phyloP scores from a whole-genome alignment of 2,113 vertebrate genomes.

The Tauraco erythrolophus region DNA sequence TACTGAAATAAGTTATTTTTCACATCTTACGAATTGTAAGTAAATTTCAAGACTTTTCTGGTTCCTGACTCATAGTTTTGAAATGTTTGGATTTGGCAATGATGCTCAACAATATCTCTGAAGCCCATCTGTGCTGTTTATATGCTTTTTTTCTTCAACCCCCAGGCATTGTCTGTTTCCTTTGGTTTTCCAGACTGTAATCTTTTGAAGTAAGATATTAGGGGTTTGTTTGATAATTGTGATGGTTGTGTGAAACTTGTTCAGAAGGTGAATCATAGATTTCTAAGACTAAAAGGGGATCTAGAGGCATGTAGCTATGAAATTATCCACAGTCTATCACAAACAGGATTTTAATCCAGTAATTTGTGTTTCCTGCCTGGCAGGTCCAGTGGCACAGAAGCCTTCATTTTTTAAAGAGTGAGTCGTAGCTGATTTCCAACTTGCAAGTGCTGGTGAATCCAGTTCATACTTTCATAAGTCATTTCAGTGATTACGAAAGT shows the following conservation, averaged over 20 bases:
- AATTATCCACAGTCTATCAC: conserved; percentile 24
- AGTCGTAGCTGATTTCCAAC: neutral
- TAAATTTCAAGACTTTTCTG: conserved; percentile 41
- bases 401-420: neutral
- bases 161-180: conserved; percentile 50
- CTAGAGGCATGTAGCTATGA: neutral
- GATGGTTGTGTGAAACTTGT: neutral
- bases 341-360: conserved; percentile 27
- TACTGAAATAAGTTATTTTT: conserved; percentile 30
- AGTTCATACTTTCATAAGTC: neutral
- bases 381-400: neutral
- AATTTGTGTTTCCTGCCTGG: neutral
- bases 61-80: conserved; percentile 57
- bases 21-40: conserved; percentile 34
- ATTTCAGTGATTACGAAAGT: neutral
- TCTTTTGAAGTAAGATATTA: conserved; percentile 45
- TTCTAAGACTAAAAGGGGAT: neutral
- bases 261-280: conserved; percentile 46
- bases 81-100: conserved; percentile 29
- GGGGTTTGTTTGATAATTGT: conserved; percentile 49
- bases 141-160: neutral
- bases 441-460: neutral
- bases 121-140: conserved; percentile 64
- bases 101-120: conserved; percentile 27
- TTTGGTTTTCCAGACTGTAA: conserved; percentile 37